Base-by-base conservation (phyloP, 30 jellyfish, hydroid and myxozoan genomes). In the Cassiopea andromeda region DNA sequence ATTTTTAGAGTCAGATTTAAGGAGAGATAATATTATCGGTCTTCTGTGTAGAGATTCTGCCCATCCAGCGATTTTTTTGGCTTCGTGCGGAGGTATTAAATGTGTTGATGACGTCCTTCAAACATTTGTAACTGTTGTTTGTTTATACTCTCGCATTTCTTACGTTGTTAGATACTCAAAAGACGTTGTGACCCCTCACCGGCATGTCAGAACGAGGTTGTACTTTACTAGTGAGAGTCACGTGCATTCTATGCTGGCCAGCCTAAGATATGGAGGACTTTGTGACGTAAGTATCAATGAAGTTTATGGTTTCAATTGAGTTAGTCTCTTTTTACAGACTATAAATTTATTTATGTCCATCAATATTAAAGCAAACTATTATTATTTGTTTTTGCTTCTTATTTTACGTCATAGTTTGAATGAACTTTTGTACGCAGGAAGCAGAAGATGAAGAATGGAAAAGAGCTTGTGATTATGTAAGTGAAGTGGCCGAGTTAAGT, bases 211-310 rank as follows among this genome's bases (percentile, higher is more conserved):
- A 60, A 91, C 99, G 59, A 82, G 99, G 14, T 75, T 96, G 66
- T 96, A 96, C 61, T 93, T 96, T 89, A 96, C 99, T 13, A 92
- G 98, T 54, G 99, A 96, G 75, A 91, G 98, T 78, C 99, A 96
- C 60, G 98, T 96, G 59, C 98, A 96, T 73, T 92, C 97, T 44
- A 85, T 96, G 88, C 89, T 92, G 72, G 91, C 95, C 50, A 93
- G 97, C 17, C 75, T 96, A n/a, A 75, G 98, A 78, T 89, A 91
- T 83, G 99, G 99, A 1, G 97, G 89, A 54, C 90, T 96, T 17
- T 92, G 92, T 81, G 96, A 96, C 76, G 98, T 89, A 83, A 58
- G 90, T 47, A 14, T n/a, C 82, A 9, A n/a, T 54, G 10, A 54
- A 54, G 64, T 3, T 6, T 54, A 54, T 54, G 12, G 7, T 6